phyloP scores from a whole-genome alignment of 2,113 vertebrate species.

The Lathamus discolor region DNA sequence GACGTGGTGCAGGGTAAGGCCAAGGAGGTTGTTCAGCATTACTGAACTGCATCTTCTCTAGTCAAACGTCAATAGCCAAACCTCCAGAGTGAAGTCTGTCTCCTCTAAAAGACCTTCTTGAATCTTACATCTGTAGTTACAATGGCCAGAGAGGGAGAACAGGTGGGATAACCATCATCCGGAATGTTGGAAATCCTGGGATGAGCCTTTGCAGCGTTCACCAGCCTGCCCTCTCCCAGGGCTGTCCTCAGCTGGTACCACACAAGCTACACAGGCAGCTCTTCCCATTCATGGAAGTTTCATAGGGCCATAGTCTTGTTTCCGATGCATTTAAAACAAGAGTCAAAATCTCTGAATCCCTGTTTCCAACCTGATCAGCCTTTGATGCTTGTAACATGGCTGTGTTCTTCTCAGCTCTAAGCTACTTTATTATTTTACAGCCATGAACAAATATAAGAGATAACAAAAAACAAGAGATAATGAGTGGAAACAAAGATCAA shows the following conservation, averaged over 20 bases:
- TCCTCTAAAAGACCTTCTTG: neutral
- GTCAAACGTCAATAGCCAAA: rapidly evolving
- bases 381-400: neutral
- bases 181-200: rapidly evolving
- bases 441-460: neutral
- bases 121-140: rapidly evolving
- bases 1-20: rapidly evolving
- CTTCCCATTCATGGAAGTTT: neutral
- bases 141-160: neutral
- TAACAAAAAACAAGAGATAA: neutral
- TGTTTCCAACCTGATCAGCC: neutral
- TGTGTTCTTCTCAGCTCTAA: neutral
- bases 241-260: neutral
- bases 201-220: rapidly evolving
- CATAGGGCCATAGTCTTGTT: neutral
- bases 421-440: neutral
- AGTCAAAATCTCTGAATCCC: neutral
- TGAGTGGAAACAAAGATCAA: neutral
- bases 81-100: neutral
- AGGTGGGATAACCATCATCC: neutral
- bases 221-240: neutral
- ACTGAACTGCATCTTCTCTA: neutral
- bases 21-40: neutral
- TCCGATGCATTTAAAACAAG: neutral
- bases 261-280: neutral